phyloP scores from a whole-genome alignment of 2,797 vertebrate genomes.

The Malurus splendens region DNA sequence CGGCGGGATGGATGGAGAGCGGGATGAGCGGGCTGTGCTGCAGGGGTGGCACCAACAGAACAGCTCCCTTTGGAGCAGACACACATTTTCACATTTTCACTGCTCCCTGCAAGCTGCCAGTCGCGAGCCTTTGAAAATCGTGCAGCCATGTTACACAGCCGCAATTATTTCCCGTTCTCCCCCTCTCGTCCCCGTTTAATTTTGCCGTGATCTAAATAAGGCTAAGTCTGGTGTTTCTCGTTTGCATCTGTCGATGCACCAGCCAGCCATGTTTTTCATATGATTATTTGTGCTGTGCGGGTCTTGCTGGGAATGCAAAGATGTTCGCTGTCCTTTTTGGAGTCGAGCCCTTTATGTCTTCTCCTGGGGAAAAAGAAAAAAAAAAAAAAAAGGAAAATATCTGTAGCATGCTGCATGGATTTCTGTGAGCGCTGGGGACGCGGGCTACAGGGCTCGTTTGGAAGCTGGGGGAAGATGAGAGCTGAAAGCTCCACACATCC shows the following conservation, averaged over 20 bases:
- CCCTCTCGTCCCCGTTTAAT: neutral
- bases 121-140: slow-evolving; percentile 11
- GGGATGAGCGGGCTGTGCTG: neutral
- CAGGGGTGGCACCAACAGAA: slow-evolving; percentile 26
- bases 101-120: slow-evolving; percentile 26
- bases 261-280: slow-evolving; percentile 75
- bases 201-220: slow-evolving; percentile 41
- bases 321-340: slow-evolving; percentile 28
- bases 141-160: slow-evolving; percentile 58
- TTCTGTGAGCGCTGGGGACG: neutral
- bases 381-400: neutral
- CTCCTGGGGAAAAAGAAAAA: neutral
- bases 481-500: neutral
- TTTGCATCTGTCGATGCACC: slow-evolving; percentile 60
- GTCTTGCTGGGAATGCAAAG: slow-evolving; percentile 35
- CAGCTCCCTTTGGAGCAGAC: slow-evolving; percentile 28
- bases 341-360: slow-evolving; percentile 44
- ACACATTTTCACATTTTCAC: slow-evolving; percentile 6
- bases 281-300: slow-evolving; percentile 47
- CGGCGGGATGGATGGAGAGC: neutral
- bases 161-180: slow-evolving; percentile 34
- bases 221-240: slow-evolving; percentile 34
- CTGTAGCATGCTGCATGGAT: neutral
- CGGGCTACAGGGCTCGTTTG: neutral
- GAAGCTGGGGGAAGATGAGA: neutral